Base-by-base conservation (phyloP, 2,113 vertebrate genomes). In the Phocoena phocoena region DNA sequence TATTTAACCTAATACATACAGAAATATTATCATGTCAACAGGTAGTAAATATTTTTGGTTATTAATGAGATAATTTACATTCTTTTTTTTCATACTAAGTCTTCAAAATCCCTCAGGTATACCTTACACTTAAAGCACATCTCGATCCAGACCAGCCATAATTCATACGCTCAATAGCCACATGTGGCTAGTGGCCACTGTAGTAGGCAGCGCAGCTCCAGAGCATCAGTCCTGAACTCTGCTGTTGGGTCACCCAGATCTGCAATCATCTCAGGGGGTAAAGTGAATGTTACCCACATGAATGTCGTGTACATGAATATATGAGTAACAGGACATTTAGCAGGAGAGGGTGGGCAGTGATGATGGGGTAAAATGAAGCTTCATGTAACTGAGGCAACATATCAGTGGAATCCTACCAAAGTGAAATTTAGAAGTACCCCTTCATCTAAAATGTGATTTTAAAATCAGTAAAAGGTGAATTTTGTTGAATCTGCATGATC, bases 401-500 rank as follows among this genome's bases (percentile, higher is more conserved):
- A 26, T 14, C 3, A 18, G 36, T 58, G 44, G 67, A 76, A 41
- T 38, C 28, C 28, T 33, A 74, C 25, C 47, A 38, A 76, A 17
- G 28, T 79, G 55, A 84, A 85, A 60, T 85, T 79, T 68, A 83
- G 44, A 85, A 90, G 44, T 26, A 23, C 41, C 47, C 63, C 33
- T 58, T 83, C 36, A 33, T 13, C 53, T 86, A 25, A 55, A 18
- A 11, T 26, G 17, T 67, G 76, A 83, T 83, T 70, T 95, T 68
- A 90, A 96, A 67, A 33, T 65, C 28, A 70, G 20, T 55, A 33
- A 90, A 84, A 77, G 26, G 26, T 68, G 50, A 86, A 74, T 95
- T 87, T 76, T 68, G 17, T 74, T 92, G 65, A 89, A 84, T n/a
- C 79, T 71, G 47, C 63, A 36, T n/a, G 31, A 92, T 89, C 92